Evolutionary conservation across 2,888 invertebrate genomes (phyloP).

Genomic region (Dugesia japonica): DNA sequence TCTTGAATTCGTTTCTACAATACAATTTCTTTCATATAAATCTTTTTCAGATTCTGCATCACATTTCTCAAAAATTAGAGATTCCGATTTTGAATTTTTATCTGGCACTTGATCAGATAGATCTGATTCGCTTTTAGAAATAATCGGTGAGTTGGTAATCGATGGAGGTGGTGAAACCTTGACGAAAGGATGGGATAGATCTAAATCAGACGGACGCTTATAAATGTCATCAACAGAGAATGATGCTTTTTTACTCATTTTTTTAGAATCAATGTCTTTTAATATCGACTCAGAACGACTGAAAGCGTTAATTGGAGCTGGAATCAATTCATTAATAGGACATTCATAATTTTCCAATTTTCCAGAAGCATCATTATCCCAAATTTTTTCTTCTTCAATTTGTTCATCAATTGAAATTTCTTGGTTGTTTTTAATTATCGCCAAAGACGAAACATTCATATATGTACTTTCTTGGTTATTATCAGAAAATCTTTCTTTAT

Average conservation of each 20-base stretch:
- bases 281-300: neutral
- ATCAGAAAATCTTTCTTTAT: neutral
- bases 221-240: neutral
- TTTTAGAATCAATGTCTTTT: neutral
- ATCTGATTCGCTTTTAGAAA: no score
- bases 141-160: no score
- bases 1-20: no score
- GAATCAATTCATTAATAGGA: neutral
- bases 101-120: no score
- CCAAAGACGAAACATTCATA: neutral
- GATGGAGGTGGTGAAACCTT: neutral
- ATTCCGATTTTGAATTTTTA: no score
- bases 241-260: neutral
- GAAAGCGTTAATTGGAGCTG: neutral
- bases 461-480: neutral
- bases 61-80: no score
- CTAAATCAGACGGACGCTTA: neutral
- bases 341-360: no score
- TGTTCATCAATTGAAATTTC: neutral
- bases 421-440: neutral
- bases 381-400: neutral
- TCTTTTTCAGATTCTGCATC: no score
- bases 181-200: neutral
- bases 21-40: no score
- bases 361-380: neutral